Evolutionary conservation across 2,888 invertebrate genomes (phyloP), one percentile per base, ranked within the genome.

Genomic region (Quadriops clusia): DNA sequence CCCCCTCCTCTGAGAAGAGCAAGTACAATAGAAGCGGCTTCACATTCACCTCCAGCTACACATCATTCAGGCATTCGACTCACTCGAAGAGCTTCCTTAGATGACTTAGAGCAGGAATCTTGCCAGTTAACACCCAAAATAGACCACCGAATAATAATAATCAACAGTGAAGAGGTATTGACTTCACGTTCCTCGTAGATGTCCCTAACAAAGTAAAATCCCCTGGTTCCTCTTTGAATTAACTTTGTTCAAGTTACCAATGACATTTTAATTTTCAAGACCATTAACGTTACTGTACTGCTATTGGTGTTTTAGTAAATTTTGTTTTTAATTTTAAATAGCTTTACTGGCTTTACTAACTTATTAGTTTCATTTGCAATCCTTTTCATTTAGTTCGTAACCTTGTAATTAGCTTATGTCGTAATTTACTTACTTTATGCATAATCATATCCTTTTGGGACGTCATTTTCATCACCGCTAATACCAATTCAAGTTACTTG

Each of bases 91-190:
- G 82, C 82, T 4, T 83, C 81, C 1, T 53, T 84, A 21, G 85
- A 86, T 46, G 85, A 85, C 44, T 63, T 86, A 29, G 90, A 90
- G 52, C 76, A 80, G 43, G 78, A 79, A 47, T 76, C 81, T 1
- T 84, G 84, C 54, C 79, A 81, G 40, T 61, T 90, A 39, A 78
- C 84, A 17, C 90, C 90, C 0, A 74, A 73, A 53, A 63, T 82
- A 2, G 87, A 90, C 49, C 81, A 84, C 47, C 67, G 90, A 45
- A 90, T 90, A 43, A 67, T 83, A 9, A 61, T 79, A 14, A 67
- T 86, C 17, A 73, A 71, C 46, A 77, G 71, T 41, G 75, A 77
- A 17, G 80, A 85, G 70, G 86, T 86, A 53, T n/a, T n/a, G n/a
- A n/a, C n/a, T n/a, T n/a, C n/a, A n/a, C 54, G 11, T 23, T 23